A percentile compares a stretch with the other conserved stretches of the same genome.
These are phyloP conservation scores for Entelurus aequoreus DNA, from an alignment of 2,113 vertebrate genomes.

Conservation along the genomic window DNA sequence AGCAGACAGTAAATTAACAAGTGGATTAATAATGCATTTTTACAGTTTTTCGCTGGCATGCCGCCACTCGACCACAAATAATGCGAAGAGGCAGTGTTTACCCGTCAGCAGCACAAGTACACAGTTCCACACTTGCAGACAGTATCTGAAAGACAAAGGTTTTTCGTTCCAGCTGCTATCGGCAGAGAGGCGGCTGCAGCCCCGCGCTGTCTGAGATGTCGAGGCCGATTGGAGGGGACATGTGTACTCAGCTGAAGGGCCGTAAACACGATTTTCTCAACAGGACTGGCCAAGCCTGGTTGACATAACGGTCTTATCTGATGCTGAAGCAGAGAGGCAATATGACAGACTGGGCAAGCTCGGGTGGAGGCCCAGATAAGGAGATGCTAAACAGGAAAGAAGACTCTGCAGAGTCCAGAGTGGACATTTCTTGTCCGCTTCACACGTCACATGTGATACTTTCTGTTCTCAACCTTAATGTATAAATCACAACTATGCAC, in stretches of 20 bases:
- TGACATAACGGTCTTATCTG: constrained; percentile 61
- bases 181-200: constrained; percentile 33
- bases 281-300: constrained; percentile 34
- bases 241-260: constrained; percentile 53
- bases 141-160: constrained; percentile 39
- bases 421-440: constrained; percentile 19
- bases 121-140: constrained; percentile 27
- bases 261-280: constrained; percentile 62
- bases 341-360: constrained; percentile 18
- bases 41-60: constrained; percentile 1
- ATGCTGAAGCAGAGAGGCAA: constrained; percentile 34
- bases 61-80: constrained; percentile 15
- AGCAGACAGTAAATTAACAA: too few species aligned
- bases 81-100: constrained; percentile 30
- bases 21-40: too few species aligned
- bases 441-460: constrained; percentile 4
- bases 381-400: constrained; percentile 27
- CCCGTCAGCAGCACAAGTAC: constrained; percentile 41
- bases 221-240: constrained; percentile 44
- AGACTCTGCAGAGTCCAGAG: constrained; percentile 18
- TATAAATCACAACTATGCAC: constrained; percentile 6
- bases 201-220: constrained; percentile 38
- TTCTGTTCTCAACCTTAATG: constrained; percentile 1
- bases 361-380: constrained; percentile 44
- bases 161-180: constrained; percentile 34